A percentile compares a stretch with the other conserved stretches of the same genome.
These are phyloP conservation scores for Labeo catla DNA, from an alignment of 2,113 vertebrate genomes.

Conservation along the genomic window DNA sequence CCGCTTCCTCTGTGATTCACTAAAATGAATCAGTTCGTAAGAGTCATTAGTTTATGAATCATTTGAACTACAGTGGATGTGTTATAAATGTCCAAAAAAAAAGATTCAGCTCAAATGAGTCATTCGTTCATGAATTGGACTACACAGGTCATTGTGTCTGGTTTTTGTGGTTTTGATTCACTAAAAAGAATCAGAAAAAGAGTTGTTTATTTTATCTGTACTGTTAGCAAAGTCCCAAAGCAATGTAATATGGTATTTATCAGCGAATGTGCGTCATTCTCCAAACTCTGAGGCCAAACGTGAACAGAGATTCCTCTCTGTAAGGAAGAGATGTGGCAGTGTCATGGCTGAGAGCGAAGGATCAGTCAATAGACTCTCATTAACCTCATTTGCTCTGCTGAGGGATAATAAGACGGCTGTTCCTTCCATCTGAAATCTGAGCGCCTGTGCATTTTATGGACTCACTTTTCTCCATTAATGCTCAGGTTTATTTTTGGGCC, in stretches of 20 bases:
- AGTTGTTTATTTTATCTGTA: neutral
- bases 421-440: constrained; percentile 46
- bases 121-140: too few relatives aligned
- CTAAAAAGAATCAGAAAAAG: neutral
- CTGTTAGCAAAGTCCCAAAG: neutral
- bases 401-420: constrained; percentile 44
- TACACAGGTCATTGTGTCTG: too few relatives aligned
- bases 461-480: constrained; percentile 47
- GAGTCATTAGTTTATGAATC: neutral
- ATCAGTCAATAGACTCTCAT: constrained; percentile 58
- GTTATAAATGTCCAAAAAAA: too few relatives aligned
- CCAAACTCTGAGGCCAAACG: neutral
- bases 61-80: too few relatives aligned
- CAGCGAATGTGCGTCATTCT: neutral
- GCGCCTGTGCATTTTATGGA: constrained; percentile 39
- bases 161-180: neutral
- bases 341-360: constrained; percentile 36
- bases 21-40: neutral
- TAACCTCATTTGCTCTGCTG: constrained; percentile 58
- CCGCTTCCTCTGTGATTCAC: neutral
- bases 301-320: constrained; percentile 29
- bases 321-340: constrained; percentile 11
- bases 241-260: neutral
- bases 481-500: constrained; percentile 47
- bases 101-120: too few relatives aligned